Base-by-base conservation (phyloP, 2,888 invertebrate species). In the Drosophila colorata region DNA sequence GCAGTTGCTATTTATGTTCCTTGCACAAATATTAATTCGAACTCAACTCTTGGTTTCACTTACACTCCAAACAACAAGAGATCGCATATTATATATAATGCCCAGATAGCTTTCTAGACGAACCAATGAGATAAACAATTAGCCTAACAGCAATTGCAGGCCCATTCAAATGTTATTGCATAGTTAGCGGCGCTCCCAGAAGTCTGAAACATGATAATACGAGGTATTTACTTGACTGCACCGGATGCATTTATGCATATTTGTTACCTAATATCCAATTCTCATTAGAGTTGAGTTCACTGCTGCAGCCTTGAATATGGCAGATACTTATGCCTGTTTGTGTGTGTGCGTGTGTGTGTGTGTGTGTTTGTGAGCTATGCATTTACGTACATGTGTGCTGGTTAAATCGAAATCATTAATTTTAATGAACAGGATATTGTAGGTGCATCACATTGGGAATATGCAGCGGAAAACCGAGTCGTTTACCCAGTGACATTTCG, bases 371-470 rank as follows among this genome's bases (percentile, higher is more conserved):
- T 41, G 11, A 35, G 2, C 13, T 35, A 35, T n/a, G 35, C n/a
- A 7, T 33, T 4, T 31, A 28, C n/a, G 9, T 40, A 28, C n/a
- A 18, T n/a, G 37, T 67, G 52, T 56, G 56, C 37, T 23, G 14
- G 64, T 47, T 70, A 70, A 78, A 69, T 68, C 69, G 69, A 81
- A 84, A 73, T 85, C 82, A 81, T 83, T 78, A 87, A 84, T 87
- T 85, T 85, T 83, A 84, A 85, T 83, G 85, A 87, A 82, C 76
- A 69, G 75, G 73, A 82, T 87, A 73, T 74, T 78, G 68, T 65
- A 75, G 68, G 59, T 73, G 68, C 68, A 69, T 66, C 60, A 52
- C 66, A 66, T 49, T 63, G 86, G 86, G 65, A 78, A 74, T 61
- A 40, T 52, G 58, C 46, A 25, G 28, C 53, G 47, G 56, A 38